Conservation (phyloP, 2,113 vertebrate genomes). For the Cyprinodon tularosa region DNA sequence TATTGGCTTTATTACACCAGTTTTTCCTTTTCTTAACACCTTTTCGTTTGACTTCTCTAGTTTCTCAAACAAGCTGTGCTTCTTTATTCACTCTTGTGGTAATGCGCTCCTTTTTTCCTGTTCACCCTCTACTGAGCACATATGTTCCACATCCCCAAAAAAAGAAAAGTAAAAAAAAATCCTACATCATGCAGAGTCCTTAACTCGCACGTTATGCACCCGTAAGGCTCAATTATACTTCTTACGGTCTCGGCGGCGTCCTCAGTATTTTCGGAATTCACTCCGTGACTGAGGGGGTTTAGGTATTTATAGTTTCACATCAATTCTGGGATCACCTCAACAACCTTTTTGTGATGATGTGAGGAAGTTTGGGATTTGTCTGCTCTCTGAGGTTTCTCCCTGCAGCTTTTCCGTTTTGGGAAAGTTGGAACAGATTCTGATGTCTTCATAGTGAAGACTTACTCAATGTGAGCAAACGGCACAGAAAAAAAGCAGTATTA, state of each 20-base stretch:
- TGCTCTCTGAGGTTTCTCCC: slow-evolving; percentile 43
- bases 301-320: slow-evolving; percentile 74
- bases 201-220: slow-evolving; percentile 55
- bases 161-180: slow-evolving; percentile 13
- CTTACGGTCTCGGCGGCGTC: slow-evolving; percentile 60
- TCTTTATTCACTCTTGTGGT: not conserved
- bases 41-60: not conserved
- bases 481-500: not conserved
- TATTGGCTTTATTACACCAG: not conserved
- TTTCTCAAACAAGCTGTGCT: not conserved
- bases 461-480: not conserved
- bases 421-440: slow-evolving; percentile 17
- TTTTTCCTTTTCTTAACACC: not conserved
- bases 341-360: slow-evolving; percentile 57
- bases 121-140: slow-evolving; percentile 2
- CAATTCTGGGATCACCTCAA: slow-evolving; percentile 56
- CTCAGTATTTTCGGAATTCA: slow-evolving; percentile 56
- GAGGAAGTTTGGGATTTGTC: slow-evolving; percentile 51
- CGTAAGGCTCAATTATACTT: slow-evolving; percentile 74
- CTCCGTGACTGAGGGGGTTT: slow-evolving; percentile 54
- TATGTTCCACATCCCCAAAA: slow-evolving; percentile 38
- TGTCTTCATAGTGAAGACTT: slow-evolving; percentile 17
- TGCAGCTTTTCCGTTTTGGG: slow-evolving; percentile 33
- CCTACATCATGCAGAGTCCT: slow-evolving; percentile 37
- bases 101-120: not conserved